Percentiles rank a stretch among this genome's conserved stretches.
Conservation (phyloP, 2,113 vertebrate genomes). For the Ciconia stormi region DNA sequence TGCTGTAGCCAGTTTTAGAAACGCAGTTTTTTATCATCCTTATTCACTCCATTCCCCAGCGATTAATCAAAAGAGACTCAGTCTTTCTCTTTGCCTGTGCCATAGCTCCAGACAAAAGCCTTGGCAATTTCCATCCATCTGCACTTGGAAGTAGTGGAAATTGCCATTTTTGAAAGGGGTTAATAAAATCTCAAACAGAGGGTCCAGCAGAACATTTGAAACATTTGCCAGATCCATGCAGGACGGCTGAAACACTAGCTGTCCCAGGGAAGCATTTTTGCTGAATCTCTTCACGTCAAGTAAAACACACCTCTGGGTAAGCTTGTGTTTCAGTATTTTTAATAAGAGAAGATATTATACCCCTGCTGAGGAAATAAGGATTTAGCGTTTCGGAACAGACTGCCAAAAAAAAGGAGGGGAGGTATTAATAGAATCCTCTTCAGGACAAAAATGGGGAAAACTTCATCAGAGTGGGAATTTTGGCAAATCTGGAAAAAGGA, state of each 20-base stretch:
- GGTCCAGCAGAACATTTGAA: not conserved
- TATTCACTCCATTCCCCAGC: not conserved
- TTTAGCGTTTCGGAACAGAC: not conserved
- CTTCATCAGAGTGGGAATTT: not conserved
- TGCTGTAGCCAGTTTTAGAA: not conserved
- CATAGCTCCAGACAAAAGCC: not conserved
- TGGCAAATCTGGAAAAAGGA: not conserved
- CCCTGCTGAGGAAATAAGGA: slow-evolving; percentile 31
- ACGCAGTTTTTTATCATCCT: not conserved
- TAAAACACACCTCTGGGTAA: slow-evolving; percentile 43
- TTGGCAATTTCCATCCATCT: slow-evolving; percentile 8
- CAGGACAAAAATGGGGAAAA: not conserved
- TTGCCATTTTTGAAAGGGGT: slow-evolving; percentile 21
- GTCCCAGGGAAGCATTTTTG: slow-evolving; percentile 37
- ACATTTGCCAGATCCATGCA: not conserved
- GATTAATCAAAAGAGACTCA: not conserved
- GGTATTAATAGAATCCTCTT: not conserved
- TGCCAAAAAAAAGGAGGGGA: not conserved
- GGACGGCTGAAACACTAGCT: slow-evolving; percentile 13
- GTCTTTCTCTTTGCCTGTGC: not conserved
- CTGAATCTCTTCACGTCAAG: not conserved
- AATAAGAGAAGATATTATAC: slow-evolving; percentile 38
- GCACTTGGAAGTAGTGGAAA: not conserved
- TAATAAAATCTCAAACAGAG: slow-evolving; percentile 24
- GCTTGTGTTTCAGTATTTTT: slow-evolving; percentile 33